Conservation (phyloP, 2,113 vertebrate species). For the Eubucco bourcierii region DNA sequence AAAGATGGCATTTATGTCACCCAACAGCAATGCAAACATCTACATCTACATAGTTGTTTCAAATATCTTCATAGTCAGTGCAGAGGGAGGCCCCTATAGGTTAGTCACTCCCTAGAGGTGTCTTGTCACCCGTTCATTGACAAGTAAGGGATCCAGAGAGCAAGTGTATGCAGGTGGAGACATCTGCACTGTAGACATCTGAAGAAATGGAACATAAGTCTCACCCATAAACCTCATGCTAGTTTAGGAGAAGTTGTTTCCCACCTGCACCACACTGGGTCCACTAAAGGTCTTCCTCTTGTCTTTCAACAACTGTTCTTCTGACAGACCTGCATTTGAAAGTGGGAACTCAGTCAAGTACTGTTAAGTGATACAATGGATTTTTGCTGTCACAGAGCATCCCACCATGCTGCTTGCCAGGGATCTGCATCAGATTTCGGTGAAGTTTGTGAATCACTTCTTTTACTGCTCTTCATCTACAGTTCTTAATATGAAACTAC, state of each 20-base stretch:
- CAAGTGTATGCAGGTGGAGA: not conserved
- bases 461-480: not conserved
- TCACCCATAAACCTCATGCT: not conserved
- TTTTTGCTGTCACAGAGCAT: not conserved
- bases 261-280: not conserved
- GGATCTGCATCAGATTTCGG: not conserved
- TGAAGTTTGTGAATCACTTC: not conserved
- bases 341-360: not conserved
- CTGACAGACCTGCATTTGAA: not conserved
- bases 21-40: not conserved
- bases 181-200: not conserved
- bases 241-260: not conserved
- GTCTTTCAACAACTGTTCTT: not conserved
- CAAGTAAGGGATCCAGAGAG: not conserved
- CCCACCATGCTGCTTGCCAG: not conserved
- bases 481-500: not conserved
- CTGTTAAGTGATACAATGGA: not conserved
- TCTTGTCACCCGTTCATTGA: accelerated
- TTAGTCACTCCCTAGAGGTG: not conserved
- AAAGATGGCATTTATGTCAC: not conserved
- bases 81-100: not conserved
- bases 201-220: not conserved
- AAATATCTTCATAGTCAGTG: not conserved
- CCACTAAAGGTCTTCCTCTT: not conserved
- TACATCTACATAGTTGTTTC: not conserved